Base-by-base conservation (phyloP, 2,888 invertebrate species). In the Lasius fuliginosus region DNA sequence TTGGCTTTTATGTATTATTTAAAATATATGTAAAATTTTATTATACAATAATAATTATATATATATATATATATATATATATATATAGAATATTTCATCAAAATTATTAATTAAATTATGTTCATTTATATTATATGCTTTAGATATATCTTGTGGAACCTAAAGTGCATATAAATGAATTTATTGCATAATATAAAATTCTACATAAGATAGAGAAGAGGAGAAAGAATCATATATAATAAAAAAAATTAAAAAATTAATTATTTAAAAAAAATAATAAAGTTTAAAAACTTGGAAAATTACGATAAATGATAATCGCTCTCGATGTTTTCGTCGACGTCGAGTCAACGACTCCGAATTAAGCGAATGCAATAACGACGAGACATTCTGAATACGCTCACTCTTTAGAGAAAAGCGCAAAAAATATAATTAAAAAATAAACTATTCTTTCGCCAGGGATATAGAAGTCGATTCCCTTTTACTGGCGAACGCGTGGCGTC, bases 1-100 rank as follows among this genome's bases (percentile, higher is more conserved):
- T 0, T 58, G 4, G 4, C 4, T 42, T 60, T 58, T 12, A 6
- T 58, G 1, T 58, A 40, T 18, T 40, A 27, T 73, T 71, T 36
- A 71, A 71, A 71, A 71, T 36, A 27, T 56, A 23, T 30, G 1
- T 69, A 15, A 56, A 56, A 36, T 71, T 71, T 23, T 3, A 12
- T 42, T 42, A 8, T 30, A 15, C 11, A 46, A 49, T 46, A 68
- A 49, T 46, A n/a, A 18, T 40, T 5, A 36, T 36, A 36, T 36
- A 33, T 33, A 33, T 33, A 33, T 33, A 33, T 23, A 23, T 23
- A 23, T 23, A 23, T 23, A 23, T 23, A 23, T 23, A 23, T 23
- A 8, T 0, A 40, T 40, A 40, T 11, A 1, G 42, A 42, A 12
- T 23, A 6, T 56, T 33, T 36, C 1, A 36, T 58, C 12, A 42